These are phyloP conservation scores for Agonopterix heracliana DNA, from an alignment of 2,888 invertebrate species.

Conservation along the genomic window DNA sequence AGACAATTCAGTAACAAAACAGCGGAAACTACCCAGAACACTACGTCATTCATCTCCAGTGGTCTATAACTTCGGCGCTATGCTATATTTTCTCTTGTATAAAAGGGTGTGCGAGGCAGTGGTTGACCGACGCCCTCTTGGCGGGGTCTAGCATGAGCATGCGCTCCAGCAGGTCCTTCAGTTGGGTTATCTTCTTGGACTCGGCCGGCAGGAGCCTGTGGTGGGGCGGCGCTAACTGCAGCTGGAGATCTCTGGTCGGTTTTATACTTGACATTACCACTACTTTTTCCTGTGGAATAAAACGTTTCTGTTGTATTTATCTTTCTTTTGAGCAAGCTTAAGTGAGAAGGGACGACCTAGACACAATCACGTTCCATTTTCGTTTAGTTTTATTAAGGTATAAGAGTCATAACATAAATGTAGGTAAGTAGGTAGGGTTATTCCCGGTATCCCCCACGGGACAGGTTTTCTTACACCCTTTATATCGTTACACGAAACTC, in stretches of 20 bases:
- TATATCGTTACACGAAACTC: too few relatives aligned
- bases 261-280: constrained; percentile 96
- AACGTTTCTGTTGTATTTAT: background rate
- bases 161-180: constrained; percentile 94
- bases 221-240: constrained; percentile 89
- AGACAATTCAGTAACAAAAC: too few relatives aligned
- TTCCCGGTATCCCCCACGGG: too few relatives aligned
- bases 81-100: constrained; percentile 92
- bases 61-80: background rate
- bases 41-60: background rate
- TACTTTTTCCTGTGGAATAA: constrained; percentile 89
- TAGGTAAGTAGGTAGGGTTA: too few relatives aligned
- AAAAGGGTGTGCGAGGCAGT: constrained; percentile 95
- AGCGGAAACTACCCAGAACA: too few relatives aligned
- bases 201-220: constrained; percentile 93
- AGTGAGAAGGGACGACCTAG: too few relatives aligned
- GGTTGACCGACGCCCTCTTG: constrained; percentile 95
- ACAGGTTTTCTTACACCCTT: too few relatives aligned
- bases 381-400: too few relatives aligned
- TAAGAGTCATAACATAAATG: too few relatives aligned
- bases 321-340: too few relatives aligned
- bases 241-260: constrained; percentile 88
- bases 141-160: constrained; percentile 94
- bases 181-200: constrained; percentile 91
- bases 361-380: too few relatives aligned